Evolutionary conservation across 2,888 invertebrate species (phyloP), one percentile per base, ranked within the genome.

Genomic region (Nomada ruficornis): DNA sequence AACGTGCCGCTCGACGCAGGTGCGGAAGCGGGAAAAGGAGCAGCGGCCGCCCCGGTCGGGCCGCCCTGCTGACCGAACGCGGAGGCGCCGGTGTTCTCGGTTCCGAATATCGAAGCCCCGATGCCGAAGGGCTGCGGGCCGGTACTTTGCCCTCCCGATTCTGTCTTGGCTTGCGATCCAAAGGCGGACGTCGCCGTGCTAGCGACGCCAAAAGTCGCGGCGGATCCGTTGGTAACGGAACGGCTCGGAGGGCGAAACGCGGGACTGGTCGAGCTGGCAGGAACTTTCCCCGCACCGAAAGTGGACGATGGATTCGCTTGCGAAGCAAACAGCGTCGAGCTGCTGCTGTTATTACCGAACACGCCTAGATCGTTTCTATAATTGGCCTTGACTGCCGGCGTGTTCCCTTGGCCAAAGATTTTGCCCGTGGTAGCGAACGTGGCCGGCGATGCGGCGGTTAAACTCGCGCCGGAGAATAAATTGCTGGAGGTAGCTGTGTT

Each of bases 331-430:
- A 88, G 29, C 1, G 81, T 55, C 0, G 80, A 44, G 18, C 29
- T 15, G 2, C 47, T 44, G 2, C 47, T 44, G n/a, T 76, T 65
- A n/a, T 2, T 64, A 11, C 85, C 69, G 36, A 88, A 88, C 0
- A 73, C 74, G 18, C 62, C 44, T 0, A 69, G 0, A 18, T 20
- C 36, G 0, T 20, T 36, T 15, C 64, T 80, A 11, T 79, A 59
- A 26, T 13, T 67, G 10, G 68, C 42, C 7, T 10, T 47, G 47
- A 1, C 60, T 0, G 71, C 23, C 13, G 83, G 13, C 0, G 78
- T 9, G n/a, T 73, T 84, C 0, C 72, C 29, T 52, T 86, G 83
- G 2, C 85, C 78, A 15, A 87, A 87, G n/a, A 86, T 74, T 9
- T 79, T 82, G 9, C 10, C 60, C 2, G 80, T 57, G 10, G 80